Evolutionary conservation across 2,797 vertebrate genomes (phyloP).

Genomic region (Liasis olivaceus): DNA sequence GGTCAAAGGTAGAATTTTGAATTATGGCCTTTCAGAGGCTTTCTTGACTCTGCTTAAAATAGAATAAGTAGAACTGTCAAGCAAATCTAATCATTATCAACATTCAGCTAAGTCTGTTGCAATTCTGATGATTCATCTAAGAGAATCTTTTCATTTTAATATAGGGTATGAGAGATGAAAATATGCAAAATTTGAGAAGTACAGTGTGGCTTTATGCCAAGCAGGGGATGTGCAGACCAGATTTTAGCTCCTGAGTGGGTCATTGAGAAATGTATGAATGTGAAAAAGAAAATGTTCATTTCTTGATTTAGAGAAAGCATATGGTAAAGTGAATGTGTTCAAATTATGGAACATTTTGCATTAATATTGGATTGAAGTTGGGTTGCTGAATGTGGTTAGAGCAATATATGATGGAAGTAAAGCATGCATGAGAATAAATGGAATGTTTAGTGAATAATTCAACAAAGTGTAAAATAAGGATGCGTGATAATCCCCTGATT

Average conservation of each 20-base stretch:
- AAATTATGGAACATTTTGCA: neutral
- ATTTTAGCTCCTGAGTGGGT: neutral
- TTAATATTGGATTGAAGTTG: neutral
- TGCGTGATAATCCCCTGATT: neutral
- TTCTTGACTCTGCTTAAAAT: neutral
- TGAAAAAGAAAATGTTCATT: neutral
- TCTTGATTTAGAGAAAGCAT: neutral
- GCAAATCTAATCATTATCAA: neutral
- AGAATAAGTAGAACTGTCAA: neutral
- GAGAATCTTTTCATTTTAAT: neutral
- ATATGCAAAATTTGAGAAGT: neutral
- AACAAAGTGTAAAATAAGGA: neutral
- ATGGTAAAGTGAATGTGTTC: neutral
- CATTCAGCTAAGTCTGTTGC: neutral
- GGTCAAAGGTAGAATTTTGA: slow-evolving; percentile 83
- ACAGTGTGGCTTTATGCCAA: neutral
- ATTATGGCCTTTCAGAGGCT: slow-evolving; percentile 15
- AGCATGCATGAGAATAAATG: neutral
- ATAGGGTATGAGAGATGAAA: neutral
- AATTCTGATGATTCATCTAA: neutral
- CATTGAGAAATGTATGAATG: neutral
- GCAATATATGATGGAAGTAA: neutral
- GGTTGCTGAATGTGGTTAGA: neutral
- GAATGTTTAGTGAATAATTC: neutral
- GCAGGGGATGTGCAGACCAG: neutral